Conservation (phyloP, 2,113 vertebrate genomes). For the Rostratula benghalensis region DNA sequence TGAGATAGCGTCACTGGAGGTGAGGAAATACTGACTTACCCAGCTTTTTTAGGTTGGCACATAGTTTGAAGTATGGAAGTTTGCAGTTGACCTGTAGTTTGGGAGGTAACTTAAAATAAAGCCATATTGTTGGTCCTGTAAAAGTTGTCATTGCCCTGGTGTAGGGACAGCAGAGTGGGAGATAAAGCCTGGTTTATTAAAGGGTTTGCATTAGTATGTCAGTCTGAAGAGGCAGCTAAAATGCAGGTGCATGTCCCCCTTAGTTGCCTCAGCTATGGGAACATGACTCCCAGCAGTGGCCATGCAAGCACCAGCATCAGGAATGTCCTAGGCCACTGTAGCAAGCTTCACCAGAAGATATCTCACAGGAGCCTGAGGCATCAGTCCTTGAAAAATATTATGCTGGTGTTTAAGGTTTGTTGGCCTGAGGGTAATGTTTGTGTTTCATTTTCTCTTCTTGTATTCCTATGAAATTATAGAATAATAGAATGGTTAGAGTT, state of each 20-base stretch:
- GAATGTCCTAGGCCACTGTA: not conserved
- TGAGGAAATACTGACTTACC: not conserved
- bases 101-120: not conserved
- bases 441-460: not conserved
- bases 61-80: not conserved
- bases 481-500: no score
- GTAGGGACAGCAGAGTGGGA: accelerated
- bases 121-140: not conserved
- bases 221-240: not conserved
- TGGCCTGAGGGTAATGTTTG: not conserved
- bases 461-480: not conserved
- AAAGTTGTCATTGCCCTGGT: not conserved
- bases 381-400: not conserved
- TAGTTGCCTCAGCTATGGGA: not conserved
- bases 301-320: not conserved
- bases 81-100: not conserved
- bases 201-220: not conserved
- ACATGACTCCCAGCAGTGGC: not conserved
- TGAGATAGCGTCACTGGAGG: not conserved
- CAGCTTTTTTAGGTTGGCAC: not conserved
- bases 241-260: not conserved
- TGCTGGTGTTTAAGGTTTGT: not conserved
- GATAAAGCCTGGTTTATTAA: not conserved
- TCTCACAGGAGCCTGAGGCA: not conserved
- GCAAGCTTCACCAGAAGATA: not conserved